Conservation (phyloP, 2,797 vertebrate species). For the Gallinago nigripennis region DNA sequence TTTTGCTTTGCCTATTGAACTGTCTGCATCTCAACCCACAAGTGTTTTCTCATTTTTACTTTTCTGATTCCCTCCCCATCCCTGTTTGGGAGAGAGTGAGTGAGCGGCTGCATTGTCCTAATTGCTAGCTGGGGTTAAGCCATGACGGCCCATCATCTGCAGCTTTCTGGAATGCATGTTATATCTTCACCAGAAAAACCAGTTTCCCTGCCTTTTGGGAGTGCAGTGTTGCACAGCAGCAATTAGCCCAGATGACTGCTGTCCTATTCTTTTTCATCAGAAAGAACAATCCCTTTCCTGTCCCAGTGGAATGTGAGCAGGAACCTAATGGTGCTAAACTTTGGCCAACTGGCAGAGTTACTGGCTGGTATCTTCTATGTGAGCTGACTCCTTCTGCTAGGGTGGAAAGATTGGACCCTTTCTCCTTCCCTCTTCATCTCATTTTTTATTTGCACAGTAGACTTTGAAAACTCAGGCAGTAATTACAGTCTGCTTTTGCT, state of each 20-base stretch:
- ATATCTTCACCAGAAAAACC: background rate
- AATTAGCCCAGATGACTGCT: background rate
- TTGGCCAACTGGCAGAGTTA: background rate
- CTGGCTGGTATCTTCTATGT: background rate
- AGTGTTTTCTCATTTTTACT: background rate
- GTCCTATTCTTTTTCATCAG: background rate
- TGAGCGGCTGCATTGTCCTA: background rate
- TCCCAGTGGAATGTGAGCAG: background rate
- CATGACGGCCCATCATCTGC: background rate
- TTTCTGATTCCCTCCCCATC: background rate
- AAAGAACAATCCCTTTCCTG: background rate
- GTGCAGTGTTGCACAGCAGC: background rate
- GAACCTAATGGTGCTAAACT: background rate
- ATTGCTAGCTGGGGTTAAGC: background rate
- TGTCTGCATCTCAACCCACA: background rate
- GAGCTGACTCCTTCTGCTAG: background rate
- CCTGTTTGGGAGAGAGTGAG: background rate
- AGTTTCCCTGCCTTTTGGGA: background rate
- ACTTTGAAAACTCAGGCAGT: background rate
- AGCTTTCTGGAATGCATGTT: background rate
- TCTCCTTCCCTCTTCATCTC: background rate
- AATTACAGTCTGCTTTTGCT: slow-evolving; percentile 10
- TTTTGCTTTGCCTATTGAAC: background rate
- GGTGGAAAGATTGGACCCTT: background rate
- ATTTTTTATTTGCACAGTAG: background rate